Conservation (phyloP, 1,140 invertebrate genomes). For the Muscidifurax raptorellus region DNA sequence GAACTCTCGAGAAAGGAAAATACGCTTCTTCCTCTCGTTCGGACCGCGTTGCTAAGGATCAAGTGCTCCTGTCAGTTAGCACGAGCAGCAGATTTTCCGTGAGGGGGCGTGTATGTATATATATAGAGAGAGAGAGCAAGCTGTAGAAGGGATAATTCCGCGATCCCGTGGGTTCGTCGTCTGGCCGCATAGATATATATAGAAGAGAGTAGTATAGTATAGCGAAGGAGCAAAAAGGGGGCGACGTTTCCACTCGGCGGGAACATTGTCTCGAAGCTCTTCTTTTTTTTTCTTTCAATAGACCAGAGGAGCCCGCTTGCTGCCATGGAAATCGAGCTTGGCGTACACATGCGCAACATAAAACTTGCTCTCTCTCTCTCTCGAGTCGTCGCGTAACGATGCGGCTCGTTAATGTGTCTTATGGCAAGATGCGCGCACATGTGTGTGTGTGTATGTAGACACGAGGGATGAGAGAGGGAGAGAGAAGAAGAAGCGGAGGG, state of each 20-base stretch:
- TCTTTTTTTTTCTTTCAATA: constrained; percentile 62
- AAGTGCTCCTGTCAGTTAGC: constrained; percentile 9
- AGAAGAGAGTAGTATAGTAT: not conserved
- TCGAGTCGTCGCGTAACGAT: constrained; percentile 63
- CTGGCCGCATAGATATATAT: not conserved
- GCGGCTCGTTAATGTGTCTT: constrained; percentile 71
- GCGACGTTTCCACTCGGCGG: constrained; percentile 57
- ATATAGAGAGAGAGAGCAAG: no score
- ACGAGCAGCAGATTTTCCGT: constrained; percentile 51
- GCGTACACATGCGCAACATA: not conserved
- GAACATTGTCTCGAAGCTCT: constrained; percentile 62
- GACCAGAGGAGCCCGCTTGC: constrained; percentile 44
- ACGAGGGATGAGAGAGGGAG: not conserved
- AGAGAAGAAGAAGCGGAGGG: not conserved
- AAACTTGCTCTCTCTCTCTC: not conserved
- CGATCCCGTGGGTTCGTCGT: constrained; percentile 51
- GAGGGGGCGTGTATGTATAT: constrained; percentile 21
- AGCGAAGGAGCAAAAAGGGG: constrained; percentile 9
- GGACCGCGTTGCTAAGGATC: constrained; percentile 52
- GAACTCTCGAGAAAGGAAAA: constrained; percentile 37
- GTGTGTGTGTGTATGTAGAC: constrained; percentile 52
- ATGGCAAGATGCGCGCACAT: constrained; percentile 60
- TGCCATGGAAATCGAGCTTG: constrained; percentile 30
- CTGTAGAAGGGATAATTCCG: constrained; percentile 58
- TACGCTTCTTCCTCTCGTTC: not conserved